Evolutionary conservation across 2,888 invertebrate species (phyloP), one percentile per base, ranked within the genome.

Genomic region (Drosophila longiperda): DNA sequence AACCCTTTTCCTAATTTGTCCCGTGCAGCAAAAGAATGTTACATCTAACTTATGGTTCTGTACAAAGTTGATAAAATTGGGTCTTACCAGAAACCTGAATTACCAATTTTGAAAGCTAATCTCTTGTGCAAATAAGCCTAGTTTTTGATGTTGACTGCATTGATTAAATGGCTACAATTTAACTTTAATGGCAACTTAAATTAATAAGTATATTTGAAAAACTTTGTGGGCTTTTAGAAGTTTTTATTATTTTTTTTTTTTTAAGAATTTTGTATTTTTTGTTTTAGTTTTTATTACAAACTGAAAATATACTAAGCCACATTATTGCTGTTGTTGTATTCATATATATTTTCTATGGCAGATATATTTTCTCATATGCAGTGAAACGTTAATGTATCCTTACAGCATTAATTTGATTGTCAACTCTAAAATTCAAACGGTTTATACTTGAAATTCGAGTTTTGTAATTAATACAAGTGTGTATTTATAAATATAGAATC

Each of bases 401-500:
- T 65, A 70, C 42, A 60, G 36, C 59, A 68, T 42, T 60, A n/a
- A 58, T 71, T 77, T 72, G 33, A 73, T 49, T 58, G 29, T 38
- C 45, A 75, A 42, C 64, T 78, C 61, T 20, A 66, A 66, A 54
- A 60, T 40, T 66, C 75, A 79, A 63, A 66, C 59, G 52, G 34
- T 48, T 78, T 69, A 38, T 53, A 63, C 48, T 75, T 65, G 71
- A 78, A 71, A 63, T 65, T 68, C 45, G 73, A 72, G 72, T 62
- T 64, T 48, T 45, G 40, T 66, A 55, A 58, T 76, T 50, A 70
- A 74, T 76, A 73, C 57, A 78, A 63, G 23, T 83, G 80, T 73
- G 74, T 78, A 82, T 72, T 75, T 78, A 81, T 70, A 78, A 62
- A 75, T 84, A 73, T 75, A 75, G 57, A 72, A 60, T 76, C 89